These are phyloP conservation scores for Caradrina clavipalpis DNA, from an alignment of 2,888 invertebrate genomes.

Conservation along the genomic window DNA sequence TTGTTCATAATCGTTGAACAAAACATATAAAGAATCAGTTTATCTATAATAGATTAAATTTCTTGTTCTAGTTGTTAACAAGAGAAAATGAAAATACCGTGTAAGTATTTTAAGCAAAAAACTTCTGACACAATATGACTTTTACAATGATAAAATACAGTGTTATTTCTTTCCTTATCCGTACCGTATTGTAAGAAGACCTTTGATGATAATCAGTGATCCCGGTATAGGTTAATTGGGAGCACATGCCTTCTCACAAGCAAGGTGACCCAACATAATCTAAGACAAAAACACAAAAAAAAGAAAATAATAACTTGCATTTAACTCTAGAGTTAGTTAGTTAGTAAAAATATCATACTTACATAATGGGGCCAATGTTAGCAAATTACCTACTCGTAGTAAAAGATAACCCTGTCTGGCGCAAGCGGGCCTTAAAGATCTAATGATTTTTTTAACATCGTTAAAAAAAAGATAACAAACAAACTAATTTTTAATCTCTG, in stretches of 20 bases:
- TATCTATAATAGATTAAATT: too few species aligned
- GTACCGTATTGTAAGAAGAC: neutral
- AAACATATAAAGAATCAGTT: neutral
- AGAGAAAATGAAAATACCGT: neutral
- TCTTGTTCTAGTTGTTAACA: neutral
- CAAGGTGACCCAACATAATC: constrained; percentile 10
- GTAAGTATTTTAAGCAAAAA: neutral
- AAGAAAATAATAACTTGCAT: too few species aligned
- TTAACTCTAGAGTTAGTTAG: too few species aligned
- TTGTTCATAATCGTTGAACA: neutral
- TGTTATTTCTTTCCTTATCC: neutral
- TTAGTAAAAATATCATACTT: too few species aligned
- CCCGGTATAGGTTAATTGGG: neutral
- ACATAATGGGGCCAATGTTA: too few species aligned
- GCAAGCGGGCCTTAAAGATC: too few species aligned
- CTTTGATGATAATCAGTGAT: constrained; percentile 2
- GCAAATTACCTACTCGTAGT: too few species aligned
- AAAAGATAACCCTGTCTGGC: too few species aligned
- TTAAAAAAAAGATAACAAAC: too few species aligned
- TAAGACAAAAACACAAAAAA: neutral
- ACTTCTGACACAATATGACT: neutral
- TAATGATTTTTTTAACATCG: too few species aligned
- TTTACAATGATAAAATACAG: neutral
- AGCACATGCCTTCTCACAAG: neutral
- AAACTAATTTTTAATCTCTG: neutral